Evolutionary conservation across 2,113 vertebrate genomes (phyloP).

Genomic region (Mionectes macconnelli): DNA sequence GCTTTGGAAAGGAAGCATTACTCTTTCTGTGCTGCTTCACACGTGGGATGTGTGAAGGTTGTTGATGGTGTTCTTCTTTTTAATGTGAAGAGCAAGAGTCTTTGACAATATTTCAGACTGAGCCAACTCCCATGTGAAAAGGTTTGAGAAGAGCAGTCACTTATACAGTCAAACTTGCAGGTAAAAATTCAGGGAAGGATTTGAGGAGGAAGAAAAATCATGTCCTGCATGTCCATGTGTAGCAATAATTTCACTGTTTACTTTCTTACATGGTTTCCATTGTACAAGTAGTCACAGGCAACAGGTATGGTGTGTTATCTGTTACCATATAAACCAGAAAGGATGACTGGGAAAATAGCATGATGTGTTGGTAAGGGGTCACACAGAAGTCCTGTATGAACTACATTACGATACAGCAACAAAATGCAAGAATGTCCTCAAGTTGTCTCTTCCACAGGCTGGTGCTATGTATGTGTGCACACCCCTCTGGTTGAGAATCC

Average conservation of each 20-base stretch:
- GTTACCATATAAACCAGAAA: not conserved
- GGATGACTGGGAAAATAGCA: not conserved
- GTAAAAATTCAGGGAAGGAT: not conserved
- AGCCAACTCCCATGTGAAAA: not conserved
- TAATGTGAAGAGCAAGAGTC: not conserved
- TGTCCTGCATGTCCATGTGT: not conserved
- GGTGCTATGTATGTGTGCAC: not conserved
- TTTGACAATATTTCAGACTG: not conserved
- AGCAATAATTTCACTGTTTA: not conserved
- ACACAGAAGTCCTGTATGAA: not conserved
- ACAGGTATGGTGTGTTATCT: not conserved
- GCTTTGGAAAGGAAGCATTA: not conserved
- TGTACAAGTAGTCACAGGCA: not conserved
- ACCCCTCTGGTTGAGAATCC: not conserved
- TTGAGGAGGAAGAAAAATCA: not conserved
- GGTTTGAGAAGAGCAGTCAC: not conserved
- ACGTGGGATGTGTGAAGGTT: not conserved
- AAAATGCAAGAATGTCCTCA: not conserved
- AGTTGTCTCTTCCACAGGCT: not conserved
- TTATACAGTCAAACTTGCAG: not conserved
- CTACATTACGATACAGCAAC: not conserved
- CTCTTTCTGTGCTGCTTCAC: not conserved
- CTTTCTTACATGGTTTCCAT: not conserved
- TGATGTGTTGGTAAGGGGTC: not conserved
- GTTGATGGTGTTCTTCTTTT: not conserved